Evolutionary conservation across 2,113 vertebrate species (phyloP), one percentile per base, ranked within the genome.

Genomic region (Manacus vitellinus): DNA sequence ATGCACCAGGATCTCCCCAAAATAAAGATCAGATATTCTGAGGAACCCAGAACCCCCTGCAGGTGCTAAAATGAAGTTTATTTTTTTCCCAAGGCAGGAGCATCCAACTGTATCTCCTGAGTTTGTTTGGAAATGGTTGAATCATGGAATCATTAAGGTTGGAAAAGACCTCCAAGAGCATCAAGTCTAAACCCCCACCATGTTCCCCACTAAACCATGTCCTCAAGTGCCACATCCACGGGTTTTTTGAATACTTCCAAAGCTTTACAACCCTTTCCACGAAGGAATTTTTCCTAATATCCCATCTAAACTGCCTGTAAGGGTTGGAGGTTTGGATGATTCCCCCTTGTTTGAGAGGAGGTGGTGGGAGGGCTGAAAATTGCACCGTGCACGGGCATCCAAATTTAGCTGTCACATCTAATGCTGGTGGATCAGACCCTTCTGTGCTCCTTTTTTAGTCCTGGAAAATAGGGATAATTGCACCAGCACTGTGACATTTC

Each of bases 401-500:
- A 77, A 46, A 94, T 93, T 74, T 65, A 90, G 72, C 90, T 94
- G 93, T 86, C 92, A 55, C 59, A n/a, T 81, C 33, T 77, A 33
- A 25, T 39, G 62, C 18, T 58, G 51, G 87, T 70, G 90, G 71
- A 46, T 76, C 85, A 93, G 67, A 51, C 43, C 92, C 58, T 54
- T 31, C 62, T 20, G 52, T 55, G 71, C 74, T 82, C 13, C 89
- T 81, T 76, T 76, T 65, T 21, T 35, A 47, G 71, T 43, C 22
- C 92, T 84, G 88, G 51, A 88, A 92, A 95, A 74, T 74, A 79
- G 88, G 71, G 92, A 85, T 95, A 93, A 97, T 95, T 95, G 67
- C n/a, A 39, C 59, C 47, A 93, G 85, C 76, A 10, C 83, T 16
- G 79, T 86, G 94, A 75, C 92, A 87, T 95, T 92, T 91, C 9